A percentile compares a stretch with the other conserved stretches of the same genome.
phyloP scores from a whole-genome alignment of 2,888 invertebrate species.

The Lucinisca nassula region DNA sequence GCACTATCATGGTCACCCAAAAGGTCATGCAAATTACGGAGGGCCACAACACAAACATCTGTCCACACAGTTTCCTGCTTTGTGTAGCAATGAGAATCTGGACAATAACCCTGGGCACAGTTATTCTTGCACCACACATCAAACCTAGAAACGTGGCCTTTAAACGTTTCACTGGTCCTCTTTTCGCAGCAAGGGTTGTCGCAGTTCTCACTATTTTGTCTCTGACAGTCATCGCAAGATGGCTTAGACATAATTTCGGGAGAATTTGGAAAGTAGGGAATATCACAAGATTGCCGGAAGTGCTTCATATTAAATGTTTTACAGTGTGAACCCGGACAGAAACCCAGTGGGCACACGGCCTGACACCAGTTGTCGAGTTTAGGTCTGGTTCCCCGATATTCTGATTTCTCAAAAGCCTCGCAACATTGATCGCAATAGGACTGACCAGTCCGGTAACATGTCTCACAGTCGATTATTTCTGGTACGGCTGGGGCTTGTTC shows the following conservation, averaged over 20 bases:
- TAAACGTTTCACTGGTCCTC: not conserved
- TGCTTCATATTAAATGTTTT: not conserved
- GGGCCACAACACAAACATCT: not conserved
- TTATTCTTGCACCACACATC: not conserved
- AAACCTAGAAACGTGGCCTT: not conserved
- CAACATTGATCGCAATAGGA: not conserved
- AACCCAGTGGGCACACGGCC: not conserved
- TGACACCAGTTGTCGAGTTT: not conserved
- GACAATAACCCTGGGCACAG: not conserved
- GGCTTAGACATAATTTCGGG: not conserved
- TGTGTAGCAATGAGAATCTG: not conserved
- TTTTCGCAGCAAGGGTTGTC: not conserved
- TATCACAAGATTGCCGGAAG: not conserved
- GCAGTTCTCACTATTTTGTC: not conserved
- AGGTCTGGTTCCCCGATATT: not conserved
- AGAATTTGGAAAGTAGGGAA: not conserved
- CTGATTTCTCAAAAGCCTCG: not conserved
- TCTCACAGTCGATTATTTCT: not conserved
- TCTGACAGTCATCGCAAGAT: not conserved
- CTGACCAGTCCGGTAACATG: not conserved
- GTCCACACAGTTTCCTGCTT: not conserved
- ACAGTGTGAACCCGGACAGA: not conserved
- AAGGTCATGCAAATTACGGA: not conserved
- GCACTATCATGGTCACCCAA: not conserved
- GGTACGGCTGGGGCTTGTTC: not conserved